A percentile compares a stretch with the other conserved stretches of the same genome.
Evolutionary conservation across 1,140 invertebrate species (phyloP).

Genomic region (Maniola jurtina): DNA sequence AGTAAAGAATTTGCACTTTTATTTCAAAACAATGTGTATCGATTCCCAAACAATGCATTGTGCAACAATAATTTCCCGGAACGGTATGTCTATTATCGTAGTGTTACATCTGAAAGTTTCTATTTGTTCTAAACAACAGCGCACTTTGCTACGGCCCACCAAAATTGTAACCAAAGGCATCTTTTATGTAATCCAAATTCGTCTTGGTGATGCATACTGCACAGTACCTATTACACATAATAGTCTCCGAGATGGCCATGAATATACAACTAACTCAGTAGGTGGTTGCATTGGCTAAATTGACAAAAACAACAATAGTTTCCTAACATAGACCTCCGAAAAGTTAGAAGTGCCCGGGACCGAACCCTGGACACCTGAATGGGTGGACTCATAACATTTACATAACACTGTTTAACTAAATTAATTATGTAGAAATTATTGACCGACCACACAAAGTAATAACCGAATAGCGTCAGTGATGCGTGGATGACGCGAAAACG

Average conservation of each 20-base stretch:
- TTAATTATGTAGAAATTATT: no score
- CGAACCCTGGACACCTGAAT: no score
- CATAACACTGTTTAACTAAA: no score
- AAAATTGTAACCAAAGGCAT: conserved; percentile 28
- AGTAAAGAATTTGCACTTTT: conserved; percentile 10
- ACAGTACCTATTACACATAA: conserved; percentile 11
- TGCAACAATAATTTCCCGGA: conserved; percentile 32
- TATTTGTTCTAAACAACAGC: conserved; percentile 29
- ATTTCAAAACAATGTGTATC: conserved; percentile 21
- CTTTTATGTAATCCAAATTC: conserved; percentile 27
- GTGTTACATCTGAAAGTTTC: conserved; percentile 35
- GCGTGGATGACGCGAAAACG: not conserved
- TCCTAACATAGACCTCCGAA: no score
- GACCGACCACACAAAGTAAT: no score
- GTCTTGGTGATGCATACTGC: conserved; percentile 9
- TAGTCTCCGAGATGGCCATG: not conserved
- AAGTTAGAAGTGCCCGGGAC: no score
- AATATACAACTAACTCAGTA: not conserved
- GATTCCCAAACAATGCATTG: conserved; percentile 29
- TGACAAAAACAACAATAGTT: no score
- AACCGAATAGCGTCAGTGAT: no score
- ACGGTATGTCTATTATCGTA: conserved; percentile 32
- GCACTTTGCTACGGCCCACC: conserved; percentile 23
- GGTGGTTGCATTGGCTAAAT: no score
- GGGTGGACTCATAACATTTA: no score